Evolutionary conservation across 2,797 vertebrate species (phyloP).

Genomic region (Galaxias olidus): DNA sequence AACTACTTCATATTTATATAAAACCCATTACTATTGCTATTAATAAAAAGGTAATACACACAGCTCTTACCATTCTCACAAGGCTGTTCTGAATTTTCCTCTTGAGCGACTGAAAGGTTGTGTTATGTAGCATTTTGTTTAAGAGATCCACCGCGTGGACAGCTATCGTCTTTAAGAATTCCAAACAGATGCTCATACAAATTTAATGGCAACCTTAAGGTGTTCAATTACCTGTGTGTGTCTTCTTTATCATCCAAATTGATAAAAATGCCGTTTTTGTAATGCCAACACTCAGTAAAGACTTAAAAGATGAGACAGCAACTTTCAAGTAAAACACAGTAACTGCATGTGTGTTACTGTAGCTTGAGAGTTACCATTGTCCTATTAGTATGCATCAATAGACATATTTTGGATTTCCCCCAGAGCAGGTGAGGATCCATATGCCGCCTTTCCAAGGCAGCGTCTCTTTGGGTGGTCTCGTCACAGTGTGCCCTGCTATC

Average conservation of each 20-base stretch:
- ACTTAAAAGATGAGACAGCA: neutral
- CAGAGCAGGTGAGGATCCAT: neutral
- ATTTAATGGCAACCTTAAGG: constrained; percentile 75
- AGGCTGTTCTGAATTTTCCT: constrained; percentile 42
- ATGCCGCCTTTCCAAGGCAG: neutral
- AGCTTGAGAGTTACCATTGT: no score
- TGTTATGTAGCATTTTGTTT: constrained; percentile 21
- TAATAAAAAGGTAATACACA: neutral
- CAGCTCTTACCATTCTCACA: constrained; percentile 62
- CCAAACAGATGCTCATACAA: constrained; percentile 74
- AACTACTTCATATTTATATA: neutral
- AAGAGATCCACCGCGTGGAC: constrained; percentile 30
- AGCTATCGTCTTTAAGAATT: constrained; percentile 58
- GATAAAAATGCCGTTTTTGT: constrained; percentile 36
- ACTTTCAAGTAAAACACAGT: neutral
- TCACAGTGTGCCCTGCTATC: constrained; percentile 19
- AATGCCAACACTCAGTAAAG: constrained; percentile 15
- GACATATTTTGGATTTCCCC: neutral
- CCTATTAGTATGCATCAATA: neutral
- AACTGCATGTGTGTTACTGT: neutral
- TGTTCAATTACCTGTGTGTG: constrained; percentile 73
- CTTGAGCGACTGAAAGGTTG: constrained; percentile 24
- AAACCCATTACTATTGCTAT: neutral
- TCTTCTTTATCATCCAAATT: constrained; percentile 64
- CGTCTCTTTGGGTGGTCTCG: constrained; percentile 3